Conservation (phyloP, 2,888 invertebrate genomes). For the Sphaerophoria rueppellii region DNA sequence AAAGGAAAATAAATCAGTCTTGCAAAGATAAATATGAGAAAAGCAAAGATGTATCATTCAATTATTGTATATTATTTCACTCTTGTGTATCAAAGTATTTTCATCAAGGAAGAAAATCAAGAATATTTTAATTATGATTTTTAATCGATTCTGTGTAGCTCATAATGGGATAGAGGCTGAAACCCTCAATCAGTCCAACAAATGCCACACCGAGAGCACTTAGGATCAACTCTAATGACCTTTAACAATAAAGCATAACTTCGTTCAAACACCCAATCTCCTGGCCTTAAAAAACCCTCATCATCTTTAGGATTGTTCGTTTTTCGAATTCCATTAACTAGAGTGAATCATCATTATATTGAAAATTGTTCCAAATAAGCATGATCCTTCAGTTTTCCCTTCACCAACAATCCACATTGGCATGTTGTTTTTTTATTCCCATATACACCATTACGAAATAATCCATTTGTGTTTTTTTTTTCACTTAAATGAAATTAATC, state of each 20-base stretch:
- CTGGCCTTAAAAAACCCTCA: not conserved
- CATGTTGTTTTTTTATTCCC: slow-evolving; percentile 7
- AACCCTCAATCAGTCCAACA: no score
- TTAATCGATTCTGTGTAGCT: no score
- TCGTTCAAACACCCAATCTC: not conserved
- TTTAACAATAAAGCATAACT: no score
- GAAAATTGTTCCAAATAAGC: slow-evolving; percentile 33
- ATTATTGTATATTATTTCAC: not conserved
- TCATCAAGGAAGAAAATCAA: no score
- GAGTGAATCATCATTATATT: slow-evolving; percentile 21
- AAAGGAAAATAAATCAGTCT: slow-evolving; percentile 30
- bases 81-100: no score
- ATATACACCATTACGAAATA: not conserved
- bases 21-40: not conserved
- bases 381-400: slow-evolving; percentile 41
- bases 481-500: slow-evolving; percentile 68
- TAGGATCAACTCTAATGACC: no score
- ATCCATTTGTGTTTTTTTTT: slow-evolving; percentile 33
- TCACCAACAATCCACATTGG: slow-evolving; percentile 17
- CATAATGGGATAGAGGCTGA: no score
- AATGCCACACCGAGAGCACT: no score
- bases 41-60: not conserved
- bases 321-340: slow-evolving; percentile 30
- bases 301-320: not conserved
- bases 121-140: no score